These are phyloP conservation scores for Camponotus floridanus DNA, from an alignment of 1,140 invertebrate genomes.

Conservation along the genomic window DNA sequence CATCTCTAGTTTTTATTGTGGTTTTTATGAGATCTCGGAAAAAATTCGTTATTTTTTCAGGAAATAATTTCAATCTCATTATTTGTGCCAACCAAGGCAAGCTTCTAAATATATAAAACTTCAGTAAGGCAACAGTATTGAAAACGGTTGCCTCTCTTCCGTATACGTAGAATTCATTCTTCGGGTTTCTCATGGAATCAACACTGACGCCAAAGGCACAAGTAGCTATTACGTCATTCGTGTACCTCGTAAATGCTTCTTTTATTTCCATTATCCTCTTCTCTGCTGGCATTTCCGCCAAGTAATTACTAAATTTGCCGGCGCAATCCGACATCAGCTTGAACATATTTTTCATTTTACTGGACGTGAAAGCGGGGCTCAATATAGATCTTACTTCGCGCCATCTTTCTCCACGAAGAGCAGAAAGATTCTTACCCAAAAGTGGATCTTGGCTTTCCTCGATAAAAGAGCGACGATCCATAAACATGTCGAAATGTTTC, in stretches of 20 bases:
- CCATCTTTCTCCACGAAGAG: constrained; percentile 81
- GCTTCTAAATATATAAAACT: not conserved
- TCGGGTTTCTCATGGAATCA: no score
- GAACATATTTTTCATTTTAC: constrained; percentile 83
- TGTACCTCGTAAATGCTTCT: no score
- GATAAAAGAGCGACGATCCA: constrained; percentile 76
- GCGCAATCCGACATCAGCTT: constrained; percentile 55
- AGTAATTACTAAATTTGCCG: not conserved
- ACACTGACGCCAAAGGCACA: no score
- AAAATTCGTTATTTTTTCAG: no score
- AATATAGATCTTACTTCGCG: constrained; percentile 78
- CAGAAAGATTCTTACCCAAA: constrained; percentile 77
- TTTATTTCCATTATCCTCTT: no score
- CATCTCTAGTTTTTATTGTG: no score
- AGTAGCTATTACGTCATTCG: no score
- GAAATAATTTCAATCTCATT: not conserved
- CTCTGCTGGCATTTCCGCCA: no score
- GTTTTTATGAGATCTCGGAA: no score
- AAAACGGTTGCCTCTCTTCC: no score
- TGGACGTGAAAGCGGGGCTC: constrained; percentile 82
- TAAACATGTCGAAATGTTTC: constrained; percentile 84
- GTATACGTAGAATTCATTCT: no score
- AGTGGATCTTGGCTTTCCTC: constrained; percentile 74
- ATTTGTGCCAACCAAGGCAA: not conserved
- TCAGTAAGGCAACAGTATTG: not conserved